phyloP scores from a whole-genome alignment of 1,140 invertebrate species.

The Drosophila baimaii region DNA sequence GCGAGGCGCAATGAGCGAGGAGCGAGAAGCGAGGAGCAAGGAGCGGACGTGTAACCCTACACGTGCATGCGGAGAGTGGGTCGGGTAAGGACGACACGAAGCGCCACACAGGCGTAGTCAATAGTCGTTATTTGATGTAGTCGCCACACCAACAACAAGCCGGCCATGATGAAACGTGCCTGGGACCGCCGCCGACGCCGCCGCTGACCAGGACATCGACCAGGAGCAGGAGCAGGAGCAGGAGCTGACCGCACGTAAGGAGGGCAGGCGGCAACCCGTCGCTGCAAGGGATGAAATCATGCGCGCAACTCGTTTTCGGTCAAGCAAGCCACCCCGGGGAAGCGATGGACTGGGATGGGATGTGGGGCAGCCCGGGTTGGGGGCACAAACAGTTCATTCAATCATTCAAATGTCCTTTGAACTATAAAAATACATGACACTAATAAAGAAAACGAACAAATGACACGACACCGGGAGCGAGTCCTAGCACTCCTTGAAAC shows the following conservation, averaged over 20 bases:
- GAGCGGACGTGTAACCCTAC: conserved; percentile 69
- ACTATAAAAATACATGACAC: conserved; percentile 85
- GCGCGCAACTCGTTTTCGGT: conserved; percentile 80
- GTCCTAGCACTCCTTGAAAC: conserved; percentile 24
- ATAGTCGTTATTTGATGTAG: conserved; percentile 83
- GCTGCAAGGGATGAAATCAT: conserved; percentile 84
- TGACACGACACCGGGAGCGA: conserved; percentile 70
- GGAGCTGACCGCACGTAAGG: conserved; percentile 75
- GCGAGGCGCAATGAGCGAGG: neutral
- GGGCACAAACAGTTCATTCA: conserved; percentile 77
- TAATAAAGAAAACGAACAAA: conserved; percentile 84
- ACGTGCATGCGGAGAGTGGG: conserved; percentile 59
- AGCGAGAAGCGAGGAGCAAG: neutral
- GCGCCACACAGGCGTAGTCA: conserved; percentile 69
- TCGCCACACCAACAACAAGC: conserved; percentile 74
- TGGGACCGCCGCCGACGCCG: conserved; percentile 43
- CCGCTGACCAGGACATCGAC: conserved; percentile 70
- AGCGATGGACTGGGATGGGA: neutral
- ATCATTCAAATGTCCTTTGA: conserved; percentile 85
- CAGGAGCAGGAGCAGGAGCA: conserved; percentile 30
- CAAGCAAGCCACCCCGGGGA: conserved; percentile 41
- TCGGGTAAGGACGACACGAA: conserved; percentile 47
- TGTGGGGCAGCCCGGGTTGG: conserved; percentile 15
- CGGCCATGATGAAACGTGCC: conserved; percentile 79
- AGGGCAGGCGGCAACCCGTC: conserved; percentile 41